Percentiles rank a stretch among this genome's conserved stretches.
Evolutionary conservation across 2,113 vertebrate genomes (phyloP).

Genomic region (Panthera uncia): DNA sequence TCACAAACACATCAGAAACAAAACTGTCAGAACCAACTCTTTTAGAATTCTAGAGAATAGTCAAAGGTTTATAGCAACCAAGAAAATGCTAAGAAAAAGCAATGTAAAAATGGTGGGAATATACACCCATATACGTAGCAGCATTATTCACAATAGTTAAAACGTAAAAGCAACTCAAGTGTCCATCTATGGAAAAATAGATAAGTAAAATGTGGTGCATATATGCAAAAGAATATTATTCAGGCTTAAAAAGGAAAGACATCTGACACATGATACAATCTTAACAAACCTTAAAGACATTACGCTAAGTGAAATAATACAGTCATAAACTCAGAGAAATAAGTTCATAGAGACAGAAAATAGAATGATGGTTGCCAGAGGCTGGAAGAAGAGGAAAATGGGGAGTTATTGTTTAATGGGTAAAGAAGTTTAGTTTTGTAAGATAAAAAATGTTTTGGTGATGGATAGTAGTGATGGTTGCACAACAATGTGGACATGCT

Average conservation of each 20-base stretch:
- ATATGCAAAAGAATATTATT: not conserved
- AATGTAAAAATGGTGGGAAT: not conserved
- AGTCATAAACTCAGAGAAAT: not conserved
- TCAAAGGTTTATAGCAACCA: not conserved
- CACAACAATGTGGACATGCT: not conserved
- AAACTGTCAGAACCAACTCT: not conserved
- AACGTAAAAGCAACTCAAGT: not conserved
- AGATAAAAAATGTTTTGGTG: not conserved
- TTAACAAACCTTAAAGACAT: not conserved
- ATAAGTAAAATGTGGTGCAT: not conserved
- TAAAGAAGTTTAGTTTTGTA: not conserved
- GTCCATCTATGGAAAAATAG: not conserved
- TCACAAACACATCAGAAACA: not conserved
- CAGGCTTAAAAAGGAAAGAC: not conserved
- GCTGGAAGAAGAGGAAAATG: not conserved
- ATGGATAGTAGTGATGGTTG: not conserved
- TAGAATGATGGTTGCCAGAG: not conserved
- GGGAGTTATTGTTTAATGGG: not conserved
- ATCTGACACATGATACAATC: not conserved
- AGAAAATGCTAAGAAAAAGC: not conserved
- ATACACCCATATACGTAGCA: not conserved
- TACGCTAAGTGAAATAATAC: not conserved
- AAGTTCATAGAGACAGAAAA: not conserved
- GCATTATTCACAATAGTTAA: not conserved
- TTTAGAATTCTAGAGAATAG: not conserved